Evolutionary conservation across 2,888 invertebrate species (phyloP).

Genomic region (Eristalinus sepulchralis): DNA sequence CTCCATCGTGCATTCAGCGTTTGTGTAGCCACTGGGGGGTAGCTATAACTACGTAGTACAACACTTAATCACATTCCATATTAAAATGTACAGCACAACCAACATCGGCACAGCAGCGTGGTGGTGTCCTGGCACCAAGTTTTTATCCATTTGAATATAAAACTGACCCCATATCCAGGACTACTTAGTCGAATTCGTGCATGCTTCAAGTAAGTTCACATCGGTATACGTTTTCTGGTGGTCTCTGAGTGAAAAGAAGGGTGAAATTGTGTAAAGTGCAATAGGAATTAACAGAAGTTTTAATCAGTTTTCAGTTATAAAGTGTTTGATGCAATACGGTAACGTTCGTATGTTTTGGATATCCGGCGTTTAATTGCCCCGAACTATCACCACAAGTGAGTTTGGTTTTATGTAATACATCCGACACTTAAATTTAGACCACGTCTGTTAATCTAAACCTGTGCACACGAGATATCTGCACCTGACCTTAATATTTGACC

Average conservation of each 20-base stretch:
- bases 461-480: conserved; percentile 31
- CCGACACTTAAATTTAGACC: neutral
- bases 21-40: conserved; percentile 37
- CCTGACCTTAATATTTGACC: conserved; percentile 63
- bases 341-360: neutral
- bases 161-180: conserved; percentile 60
- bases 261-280: neutral
- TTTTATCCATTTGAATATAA: conserved; percentile 64
- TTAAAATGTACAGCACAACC: conserved; percentile 28
- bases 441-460: neutral
- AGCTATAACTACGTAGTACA: conserved; percentile 23
- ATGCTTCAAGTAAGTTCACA: conserved; percentile 41
- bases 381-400: neutral
- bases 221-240: neutral
- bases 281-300: neutral
- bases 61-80: conserved; percentile 59
- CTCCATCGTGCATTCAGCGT: neutral
- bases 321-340: neutral
- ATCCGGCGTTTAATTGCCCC: neutral
- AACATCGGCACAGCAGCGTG: conserved; percentile 34
- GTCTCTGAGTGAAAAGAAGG: neutral
- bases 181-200: conserved; percentile 59
- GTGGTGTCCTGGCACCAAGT: conserved; percentile 69
- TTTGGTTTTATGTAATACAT: neutral
- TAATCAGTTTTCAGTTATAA: neutral